These are phyloP conservation scores for Copsychus sechellarum DNA, from an alignment of 2,113 vertebrate genomes.

Conservation along the genomic window DNA sequence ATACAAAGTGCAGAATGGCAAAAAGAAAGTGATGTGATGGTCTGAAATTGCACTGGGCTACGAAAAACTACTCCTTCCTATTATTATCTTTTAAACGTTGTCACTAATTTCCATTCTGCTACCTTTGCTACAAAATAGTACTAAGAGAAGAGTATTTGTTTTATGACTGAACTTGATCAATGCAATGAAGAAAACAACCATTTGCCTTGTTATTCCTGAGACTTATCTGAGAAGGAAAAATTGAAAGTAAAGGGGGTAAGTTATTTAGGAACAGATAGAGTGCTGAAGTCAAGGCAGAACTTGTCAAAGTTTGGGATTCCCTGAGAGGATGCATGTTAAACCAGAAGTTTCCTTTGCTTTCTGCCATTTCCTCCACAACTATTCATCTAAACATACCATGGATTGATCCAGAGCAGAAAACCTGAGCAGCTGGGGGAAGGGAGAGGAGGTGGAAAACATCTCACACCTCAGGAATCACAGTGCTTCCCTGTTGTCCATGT, in stretches of 20 bases:
- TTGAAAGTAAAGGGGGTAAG: not conserved
- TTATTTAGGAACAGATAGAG: not conserved
- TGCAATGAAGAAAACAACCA: not conserved
- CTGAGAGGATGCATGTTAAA: not conserved
- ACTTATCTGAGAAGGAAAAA: not conserved
- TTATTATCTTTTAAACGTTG: not conserved
- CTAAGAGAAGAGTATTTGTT: not conserved
- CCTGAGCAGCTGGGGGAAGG: not conserved
- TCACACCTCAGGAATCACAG: not conserved
- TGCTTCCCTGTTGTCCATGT: fast-evolving
- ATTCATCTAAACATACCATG: not conserved
- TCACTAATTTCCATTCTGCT: not conserved
- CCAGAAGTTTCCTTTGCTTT: not conserved
- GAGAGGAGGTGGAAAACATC: not conserved
- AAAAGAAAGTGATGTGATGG: not conserved
- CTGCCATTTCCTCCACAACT: not conserved
- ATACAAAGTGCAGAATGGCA: not conserved
- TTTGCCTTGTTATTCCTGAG: not conserved
- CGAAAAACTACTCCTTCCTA: not conserved
- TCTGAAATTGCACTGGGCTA: not conserved
- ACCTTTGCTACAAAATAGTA: not conserved
- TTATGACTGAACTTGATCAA: not conserved
- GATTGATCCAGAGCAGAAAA: not conserved
- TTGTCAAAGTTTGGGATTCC: not conserved
- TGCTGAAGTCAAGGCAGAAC: not conserved